Percentiles rank a stretch among this genome's conserved stretches.
phyloP scores from a whole-genome alignment of 92 coral and sea anemone species.

The Ricordea florida region DNA sequence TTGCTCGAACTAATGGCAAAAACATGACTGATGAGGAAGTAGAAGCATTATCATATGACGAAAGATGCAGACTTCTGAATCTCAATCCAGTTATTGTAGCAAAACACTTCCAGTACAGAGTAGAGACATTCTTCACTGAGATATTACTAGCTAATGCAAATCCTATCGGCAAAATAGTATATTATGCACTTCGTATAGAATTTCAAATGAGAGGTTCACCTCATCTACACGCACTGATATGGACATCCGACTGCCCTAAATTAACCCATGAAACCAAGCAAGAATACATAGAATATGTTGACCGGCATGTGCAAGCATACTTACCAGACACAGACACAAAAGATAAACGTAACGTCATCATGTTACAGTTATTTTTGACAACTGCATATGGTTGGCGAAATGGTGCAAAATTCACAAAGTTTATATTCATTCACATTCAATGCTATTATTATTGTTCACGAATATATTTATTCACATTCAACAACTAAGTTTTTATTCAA shows the following conservation, averaged over 20 bases:
- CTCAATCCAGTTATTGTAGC: constrained; percentile 66
- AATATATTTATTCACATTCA: too few relatives aligned
- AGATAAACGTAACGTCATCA: too few relatives aligned
- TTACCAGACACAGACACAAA: constrained; percentile 45
- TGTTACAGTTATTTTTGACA: too few relatives aligned
- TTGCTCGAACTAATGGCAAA: constrained; percentile 30
- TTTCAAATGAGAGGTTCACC: constrained; percentile 50
- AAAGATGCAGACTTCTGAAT: constrained; percentile 51
- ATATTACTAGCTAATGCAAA: constrained; percentile 36
- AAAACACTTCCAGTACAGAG: constrained; percentile 62
- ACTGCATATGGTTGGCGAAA: too few relatives aligned
- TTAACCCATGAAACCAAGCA: constrained; percentile 24
- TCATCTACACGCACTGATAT: constrained; percentile 49
- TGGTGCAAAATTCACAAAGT: too few relatives aligned
- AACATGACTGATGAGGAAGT: constrained; percentile 41
- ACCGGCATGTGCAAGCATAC: constrained; percentile 47
- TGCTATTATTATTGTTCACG: too few relatives aligned
- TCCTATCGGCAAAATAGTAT: constrained; percentile 49
- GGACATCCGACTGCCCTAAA: constrained; percentile 56
- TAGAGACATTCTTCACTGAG: constrained; percentile 42
- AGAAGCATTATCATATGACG: constrained; percentile 60
- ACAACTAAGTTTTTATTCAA: too few relatives aligned
- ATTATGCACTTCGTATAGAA: constrained; percentile 52
- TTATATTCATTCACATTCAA: too few relatives aligned
- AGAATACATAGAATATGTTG: constrained; percentile 36